phyloP scores from a whole-genome alignment of 2,797 vertebrate species.

The Sitta carolinensis region DNA sequence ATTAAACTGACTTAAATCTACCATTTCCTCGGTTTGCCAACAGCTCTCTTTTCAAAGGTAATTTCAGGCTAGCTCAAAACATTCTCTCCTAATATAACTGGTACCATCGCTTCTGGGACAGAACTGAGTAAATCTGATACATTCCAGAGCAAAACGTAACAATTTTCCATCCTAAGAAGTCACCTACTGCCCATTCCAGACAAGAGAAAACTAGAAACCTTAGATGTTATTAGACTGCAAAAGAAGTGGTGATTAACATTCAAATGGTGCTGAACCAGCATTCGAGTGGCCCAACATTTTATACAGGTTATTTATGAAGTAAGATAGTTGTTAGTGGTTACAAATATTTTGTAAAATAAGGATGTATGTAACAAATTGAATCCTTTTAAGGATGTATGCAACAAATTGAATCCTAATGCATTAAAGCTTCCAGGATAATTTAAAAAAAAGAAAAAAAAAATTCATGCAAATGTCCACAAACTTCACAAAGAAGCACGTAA shows the following conservation, averaged over 20 bases:
- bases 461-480: not conserved
- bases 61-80: not conserved
- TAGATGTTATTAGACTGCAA: not conserved
- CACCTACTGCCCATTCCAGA: not conserved
- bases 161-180: not conserved
- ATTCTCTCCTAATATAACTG: not conserved
- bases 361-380: not conserved
- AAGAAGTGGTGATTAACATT: not conserved
- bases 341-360: not conserved
- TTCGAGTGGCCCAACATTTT: not conserved
- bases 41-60: not conserved
- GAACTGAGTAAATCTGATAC: not conserved
- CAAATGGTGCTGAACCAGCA: not conserved
- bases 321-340: not conserved
- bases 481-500: not conserved
- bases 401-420: not conserved
- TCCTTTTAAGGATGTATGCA: not conserved
- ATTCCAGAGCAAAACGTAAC: not conserved
- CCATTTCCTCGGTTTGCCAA: not conserved
- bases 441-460: accelerated
- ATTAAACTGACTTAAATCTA: not conserved
- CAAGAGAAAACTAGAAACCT: not conserved
- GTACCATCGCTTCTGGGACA: not conserved
- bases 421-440: not conserved
- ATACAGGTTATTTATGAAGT: not conserved